Conservation (phyloP, 2,888 invertebrate species). For the Spisula solida region DNA sequence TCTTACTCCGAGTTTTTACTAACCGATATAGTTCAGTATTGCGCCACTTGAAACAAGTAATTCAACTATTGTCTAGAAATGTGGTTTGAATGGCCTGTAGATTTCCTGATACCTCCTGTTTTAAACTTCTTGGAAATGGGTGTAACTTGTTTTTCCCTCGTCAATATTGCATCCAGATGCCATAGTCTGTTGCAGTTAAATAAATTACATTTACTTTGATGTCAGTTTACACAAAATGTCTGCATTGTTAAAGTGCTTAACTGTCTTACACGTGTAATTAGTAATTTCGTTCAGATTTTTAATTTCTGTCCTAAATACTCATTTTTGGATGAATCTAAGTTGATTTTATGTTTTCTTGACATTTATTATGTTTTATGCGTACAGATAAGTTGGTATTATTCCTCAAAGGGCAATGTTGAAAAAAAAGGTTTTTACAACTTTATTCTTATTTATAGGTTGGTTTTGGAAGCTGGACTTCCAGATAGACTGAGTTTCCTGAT, state of each 20-base stretch:
- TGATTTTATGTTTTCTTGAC: no score
- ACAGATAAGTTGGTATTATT: no score
- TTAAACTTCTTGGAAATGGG: conserved; percentile 14
- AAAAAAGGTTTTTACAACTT: no score
- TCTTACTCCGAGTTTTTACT: neutral
- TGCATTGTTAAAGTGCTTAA: conserved; percentile 7
- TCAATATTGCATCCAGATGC: conserved; percentile 8
- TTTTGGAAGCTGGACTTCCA: no score
- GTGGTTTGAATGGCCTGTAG: neutral
- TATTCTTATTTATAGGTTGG: no score
- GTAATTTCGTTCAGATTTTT: neutral
- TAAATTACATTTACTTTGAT: conserved; percentile 20
- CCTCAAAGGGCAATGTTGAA: no score
- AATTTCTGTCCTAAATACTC: neutral
- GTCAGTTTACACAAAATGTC: conserved; percentile 22
- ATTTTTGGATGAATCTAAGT: neutral
- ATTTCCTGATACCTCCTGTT: neutral
- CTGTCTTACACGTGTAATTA: neutral
- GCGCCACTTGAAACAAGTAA: neutral
- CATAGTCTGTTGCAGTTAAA: conserved; percentile 4
- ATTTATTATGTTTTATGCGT: no score
- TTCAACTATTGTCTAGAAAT: conserved; percentile 17
- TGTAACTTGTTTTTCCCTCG: neutral
- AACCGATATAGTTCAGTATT: neutral
- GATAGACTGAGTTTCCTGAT: no score